These are phyloP conservation scores for Cataglyphis altisquamis DNA, from an alignment of 2,888 invertebrate genomes.

Conservation along the genomic window DNA sequence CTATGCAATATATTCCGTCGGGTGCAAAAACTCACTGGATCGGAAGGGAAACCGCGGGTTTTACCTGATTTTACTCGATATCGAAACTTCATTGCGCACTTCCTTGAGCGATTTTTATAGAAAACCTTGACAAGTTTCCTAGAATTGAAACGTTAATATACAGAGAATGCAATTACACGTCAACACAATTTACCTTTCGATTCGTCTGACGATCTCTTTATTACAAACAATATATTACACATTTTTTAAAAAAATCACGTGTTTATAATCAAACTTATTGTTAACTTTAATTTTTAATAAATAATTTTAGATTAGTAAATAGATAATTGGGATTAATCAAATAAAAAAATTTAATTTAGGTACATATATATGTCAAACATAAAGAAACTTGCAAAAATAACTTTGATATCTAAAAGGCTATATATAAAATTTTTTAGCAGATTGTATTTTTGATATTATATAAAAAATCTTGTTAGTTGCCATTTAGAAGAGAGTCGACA, in stretches of 20 bases:
- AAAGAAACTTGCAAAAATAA: neutral
- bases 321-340: neutral
- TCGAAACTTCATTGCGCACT: conserved; percentile 36
- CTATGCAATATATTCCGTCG: conserved; percentile 33
- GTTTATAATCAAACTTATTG: neutral
- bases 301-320: neutral
- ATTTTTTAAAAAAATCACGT: neutral
- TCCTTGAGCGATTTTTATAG: conserved; percentile 21
- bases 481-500: conserved; percentile 27
- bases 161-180: conserved; percentile 23
- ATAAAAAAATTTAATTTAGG: neutral
- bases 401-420: neutral
- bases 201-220: neutral
- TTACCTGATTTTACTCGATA: conserved; percentile 22
- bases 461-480: neutral
- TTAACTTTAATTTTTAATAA: neutral
- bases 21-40: conserved; percentile 27
- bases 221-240: neutral
- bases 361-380: neutral
- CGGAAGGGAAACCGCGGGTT: conserved; percentile 32
- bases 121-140: conserved; percentile 2
- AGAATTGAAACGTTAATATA: conserved; percentile 26
- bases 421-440: neutral
- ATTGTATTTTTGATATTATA: neutral
- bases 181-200: conserved; percentile 5